Evolutionary conservation across 1,140 invertebrate genomes (phyloP), one percentile per base, ranked within the genome.

Genomic region (Campoletis sonorensis): DNA sequence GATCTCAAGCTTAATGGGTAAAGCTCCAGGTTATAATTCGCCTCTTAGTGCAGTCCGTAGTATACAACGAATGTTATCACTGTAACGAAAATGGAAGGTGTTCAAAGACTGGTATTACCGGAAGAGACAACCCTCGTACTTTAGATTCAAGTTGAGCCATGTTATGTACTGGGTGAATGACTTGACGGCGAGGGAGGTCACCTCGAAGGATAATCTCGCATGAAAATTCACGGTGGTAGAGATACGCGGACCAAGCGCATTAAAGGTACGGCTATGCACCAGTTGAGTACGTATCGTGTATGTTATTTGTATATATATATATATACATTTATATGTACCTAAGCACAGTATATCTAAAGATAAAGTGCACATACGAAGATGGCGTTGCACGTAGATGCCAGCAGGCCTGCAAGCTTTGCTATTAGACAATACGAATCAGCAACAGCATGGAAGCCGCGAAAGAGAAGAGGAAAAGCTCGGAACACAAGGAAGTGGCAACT

Each of bases 401-500:
- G 3, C 27, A 27, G 61, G 26, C 23, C 26, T 23, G 67, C 30
- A 33, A 70, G 67, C 30, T 33, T 27, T 70, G 10, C 67, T 33
- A 33, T 30, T 33, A 70, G 67, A 70, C 27, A 70, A 70, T 33
- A n/a, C 13, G 49, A 75, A 75, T 30, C 72, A 54, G 37, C 40
- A n/a, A 30, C 49, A 70, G 67, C 45, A 40, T 51, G 75, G 54
- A 40, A 77, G 75, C 30, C 15, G 58, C 37, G 54, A 54, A 78
- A 40, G 58, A 61, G 76, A 40, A 13, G 21, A 61, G 23, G 33
- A 78, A 67, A 18, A 61, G 18, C 33, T n/a, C 4, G 67, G 30
- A 13, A 33, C n/a, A 33, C 76, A 54, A 45, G 76, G 54, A 51
- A 75, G 10, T 68, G 67, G 76, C 79, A 45, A 86, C 85, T 84